A percentile compares a stretch with the other conserved stretches of the same genome.
Evolutionary conservation across 1,140 invertebrate species (phyloP).

Genomic region (Lepidotrigona ventralis): DNA sequence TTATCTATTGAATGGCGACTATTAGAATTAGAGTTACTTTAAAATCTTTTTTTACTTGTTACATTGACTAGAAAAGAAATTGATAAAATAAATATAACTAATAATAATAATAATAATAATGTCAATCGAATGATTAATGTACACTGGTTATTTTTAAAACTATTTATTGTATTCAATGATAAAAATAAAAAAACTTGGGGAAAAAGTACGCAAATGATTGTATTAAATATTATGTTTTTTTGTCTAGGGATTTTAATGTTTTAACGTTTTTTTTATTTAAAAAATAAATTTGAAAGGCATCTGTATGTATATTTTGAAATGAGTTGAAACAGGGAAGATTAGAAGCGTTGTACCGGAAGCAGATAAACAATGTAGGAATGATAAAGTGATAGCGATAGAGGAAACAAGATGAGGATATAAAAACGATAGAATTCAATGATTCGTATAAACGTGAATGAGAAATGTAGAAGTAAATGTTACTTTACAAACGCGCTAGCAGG

Average conservation of each 20-base stretch:
- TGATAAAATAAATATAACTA: neutral
- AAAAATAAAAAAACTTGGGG: neutral
- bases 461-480: constrained; percentile 2
- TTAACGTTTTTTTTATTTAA: no score
- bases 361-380: constrained; percentile 19
- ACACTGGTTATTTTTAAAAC: neutral
- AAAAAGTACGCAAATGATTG: neutral
- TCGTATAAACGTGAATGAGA: neutral
- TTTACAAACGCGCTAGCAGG: constrained; percentile 20
- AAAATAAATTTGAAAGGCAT: neutral
- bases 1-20: neutral
- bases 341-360: constrained; percentile 17
- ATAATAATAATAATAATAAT: neutral
- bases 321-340: neutral
- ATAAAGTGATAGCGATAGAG: constrained; percentile 3
- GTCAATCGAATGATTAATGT: neutral
- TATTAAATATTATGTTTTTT: neutral
- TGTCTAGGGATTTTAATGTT: constrained; percentile 7
- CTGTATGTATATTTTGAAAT: neutral
- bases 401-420: neutral
- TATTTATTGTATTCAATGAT: neutral
- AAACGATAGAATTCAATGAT: neutral
- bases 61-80: neutral
- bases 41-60: neutral
- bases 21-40: neutral